A percentile compares a stretch with the other conserved stretches of the same genome.
phyloP scores from a whole-genome alignment of 2,888 invertebrate species.

The Diploptera punctata region DNA sequence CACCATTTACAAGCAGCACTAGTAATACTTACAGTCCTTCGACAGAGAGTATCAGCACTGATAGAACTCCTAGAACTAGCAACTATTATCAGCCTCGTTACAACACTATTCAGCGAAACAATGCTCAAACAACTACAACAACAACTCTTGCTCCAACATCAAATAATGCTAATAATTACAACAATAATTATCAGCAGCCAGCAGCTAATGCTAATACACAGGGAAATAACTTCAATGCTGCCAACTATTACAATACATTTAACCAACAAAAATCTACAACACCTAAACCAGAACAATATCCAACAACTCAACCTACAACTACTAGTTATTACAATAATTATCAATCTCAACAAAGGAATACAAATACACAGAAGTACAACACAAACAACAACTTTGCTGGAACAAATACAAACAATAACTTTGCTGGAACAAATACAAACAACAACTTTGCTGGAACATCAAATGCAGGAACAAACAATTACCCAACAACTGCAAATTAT shows the following conservation, averaged over 20 bases:
- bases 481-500: conserved; percentile 37
- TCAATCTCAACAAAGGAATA: conserved; percentile 34
- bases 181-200: conserved; percentile 15
- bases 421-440: too few relatives aligned
- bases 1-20: background rate
- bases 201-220: background rate
- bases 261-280: conserved; percentile 13
- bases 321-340: conserved; percentile 39
- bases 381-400: background rate
- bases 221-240: conserved; percentile 28
- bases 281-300: conserved; percentile 25
- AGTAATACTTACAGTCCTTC: background rate
- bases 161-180: background rate
- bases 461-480: conserved; percentile 24
- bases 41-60: background rate
- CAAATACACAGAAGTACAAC: background rate
- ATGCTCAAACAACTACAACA: conserved; percentile 1
- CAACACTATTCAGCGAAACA: conserved; percentile 37
- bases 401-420: too few relatives aligned
- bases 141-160: conserved; percentile 18
- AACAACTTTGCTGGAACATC: background rate
- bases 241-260: conserved; percentile 30
- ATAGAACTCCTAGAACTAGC: background rate
- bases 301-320: conserved; percentile 37
- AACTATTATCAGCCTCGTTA: conserved; percentile 38